Conservation (phyloP, 2,113 vertebrate species). For the Callipepla californica region DNA sequence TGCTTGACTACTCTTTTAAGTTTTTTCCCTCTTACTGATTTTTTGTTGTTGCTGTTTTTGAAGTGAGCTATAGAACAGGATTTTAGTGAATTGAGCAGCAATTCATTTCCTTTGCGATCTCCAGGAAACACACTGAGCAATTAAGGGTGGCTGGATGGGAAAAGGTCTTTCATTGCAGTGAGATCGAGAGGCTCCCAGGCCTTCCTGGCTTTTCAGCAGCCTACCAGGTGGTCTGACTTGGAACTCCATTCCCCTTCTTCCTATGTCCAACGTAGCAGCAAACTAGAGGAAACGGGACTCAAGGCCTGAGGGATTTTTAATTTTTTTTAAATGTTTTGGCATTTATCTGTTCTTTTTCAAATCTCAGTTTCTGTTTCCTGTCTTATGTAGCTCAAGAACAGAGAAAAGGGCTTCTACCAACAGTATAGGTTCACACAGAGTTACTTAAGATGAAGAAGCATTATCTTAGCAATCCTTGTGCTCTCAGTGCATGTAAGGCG, state of each 20-base stretch:
- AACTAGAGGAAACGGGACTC: conserved; percentile 33
- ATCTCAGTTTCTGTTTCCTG: background rate
- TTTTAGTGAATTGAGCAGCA: conserved; percentile 52
- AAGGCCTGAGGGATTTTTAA: background rate
- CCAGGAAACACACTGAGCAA: conserved; percentile 45
- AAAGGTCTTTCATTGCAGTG: conserved; percentile 56
- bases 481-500: background rate
- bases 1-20: conserved; percentile 2
- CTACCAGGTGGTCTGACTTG: conserved; percentile 49
- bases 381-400: background rate
- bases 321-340: background rate
- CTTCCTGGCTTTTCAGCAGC: conserved; percentile 65
- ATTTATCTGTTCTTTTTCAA: background rate
- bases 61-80: background rate
- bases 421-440: background rate
- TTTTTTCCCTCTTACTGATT: background rate
- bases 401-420: background rate
- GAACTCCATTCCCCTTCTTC: background rate
- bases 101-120: conserved; percentile 46
- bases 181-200: conserved; percentile 55
- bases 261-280: background rate
- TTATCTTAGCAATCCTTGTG: background rate
- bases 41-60: background rate
- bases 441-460: background rate
- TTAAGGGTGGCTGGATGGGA: conserved; percentile 56